phyloP scores from a whole-genome alignment of 2,888 invertebrate species.

The Habroteleia sp. region DNA sequence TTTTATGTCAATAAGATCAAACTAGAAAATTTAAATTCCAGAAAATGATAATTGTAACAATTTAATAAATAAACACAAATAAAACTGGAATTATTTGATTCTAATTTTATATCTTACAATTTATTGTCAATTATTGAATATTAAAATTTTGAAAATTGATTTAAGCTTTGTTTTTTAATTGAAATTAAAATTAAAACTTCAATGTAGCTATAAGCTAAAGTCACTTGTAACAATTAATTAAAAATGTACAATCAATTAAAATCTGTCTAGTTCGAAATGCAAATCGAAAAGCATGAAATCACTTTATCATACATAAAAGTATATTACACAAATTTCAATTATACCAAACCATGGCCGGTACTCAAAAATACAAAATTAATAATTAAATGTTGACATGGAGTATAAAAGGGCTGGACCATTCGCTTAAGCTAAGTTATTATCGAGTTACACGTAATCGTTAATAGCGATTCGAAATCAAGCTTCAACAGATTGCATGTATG shows the following conservation, averaged over 20 bases:
- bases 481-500: conserved; percentile 35
- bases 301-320: conserved; percentile 44
- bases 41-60: too few relatives aligned
- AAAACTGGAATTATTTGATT: too few relatives aligned
- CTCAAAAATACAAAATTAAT: conserved; percentile 50
- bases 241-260: conserved; percentile 43
- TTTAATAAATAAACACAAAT: too few relatives aligned
- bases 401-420: conserved; percentile 40
- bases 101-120: too few relatives aligned
- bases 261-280: conserved; percentile 25
- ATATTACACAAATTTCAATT: conserved; percentile 57
- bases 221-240: conserved; percentile 15
- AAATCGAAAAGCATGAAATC: conserved; percentile 16
- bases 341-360: conserved; percentile 15
- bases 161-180: too few relatives aligned
- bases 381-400: conserved; percentile 58
- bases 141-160: too few relatives aligned
- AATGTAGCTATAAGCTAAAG: too few relatives aligned
- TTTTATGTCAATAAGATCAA: too few relatives aligned
- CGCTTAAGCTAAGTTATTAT: conserved; percentile 52
- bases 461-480: conserved; percentile 65
- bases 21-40: too few relatives aligned
- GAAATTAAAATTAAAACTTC: too few relatives aligned
- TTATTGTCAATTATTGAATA: too few relatives aligned
- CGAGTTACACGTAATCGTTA: conserved; percentile 58